Evolutionary conservation across 1,140 invertebrate species (phyloP).

Genomic region (Cyrtorhinus lividipennis): DNA sequence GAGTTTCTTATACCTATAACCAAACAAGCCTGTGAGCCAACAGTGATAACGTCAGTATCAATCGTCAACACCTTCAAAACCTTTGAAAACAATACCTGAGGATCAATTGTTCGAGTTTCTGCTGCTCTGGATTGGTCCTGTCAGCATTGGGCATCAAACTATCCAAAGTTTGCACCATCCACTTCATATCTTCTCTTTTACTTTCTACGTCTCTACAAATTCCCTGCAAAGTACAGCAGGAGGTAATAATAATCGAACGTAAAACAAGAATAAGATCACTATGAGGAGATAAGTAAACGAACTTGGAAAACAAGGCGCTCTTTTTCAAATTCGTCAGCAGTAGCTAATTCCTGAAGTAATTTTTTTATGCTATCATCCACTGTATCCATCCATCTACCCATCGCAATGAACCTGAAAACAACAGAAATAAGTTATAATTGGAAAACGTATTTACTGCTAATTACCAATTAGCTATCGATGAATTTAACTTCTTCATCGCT

Average conservation of each 20-base stretch:
- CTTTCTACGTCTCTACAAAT: constrained; percentile 78
- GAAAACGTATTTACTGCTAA: too few species aligned
- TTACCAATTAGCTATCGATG: too few species aligned
- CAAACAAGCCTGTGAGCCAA: not conserved
- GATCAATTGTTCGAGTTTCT: constrained; percentile 65
- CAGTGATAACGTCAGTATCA: not conserved
- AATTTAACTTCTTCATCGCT: too few species aligned
- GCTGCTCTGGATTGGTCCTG: constrained; percentile 55
- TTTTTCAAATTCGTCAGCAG: constrained; percentile 74
- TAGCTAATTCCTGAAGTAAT: constrained; percentile 67
- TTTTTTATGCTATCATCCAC: constrained; percentile 68
- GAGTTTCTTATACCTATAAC: constrained; percentile 64
- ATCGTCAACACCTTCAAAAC: not conserved
- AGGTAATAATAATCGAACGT: constrained; percentile 14
- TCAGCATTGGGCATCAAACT: constrained; percentile 66
- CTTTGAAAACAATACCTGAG: constrained; percentile 29
- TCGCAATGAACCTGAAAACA: constrained; percentile 53
- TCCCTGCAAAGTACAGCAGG: constrained; percentile 43
- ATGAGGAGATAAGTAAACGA: constrained; percentile 26
- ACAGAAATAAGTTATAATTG: too few species aligned
- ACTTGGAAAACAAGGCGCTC: constrained; percentile 82
- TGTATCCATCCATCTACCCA: constrained; percentile 80
- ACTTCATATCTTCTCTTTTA: constrained; percentile 84
- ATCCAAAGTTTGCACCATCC: constrained; percentile 81
- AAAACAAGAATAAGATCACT: not conserved